Evolutionary conservation across 1,140 invertebrate genomes (phyloP).

Genomic region (Polypedilum pembai): DNA sequence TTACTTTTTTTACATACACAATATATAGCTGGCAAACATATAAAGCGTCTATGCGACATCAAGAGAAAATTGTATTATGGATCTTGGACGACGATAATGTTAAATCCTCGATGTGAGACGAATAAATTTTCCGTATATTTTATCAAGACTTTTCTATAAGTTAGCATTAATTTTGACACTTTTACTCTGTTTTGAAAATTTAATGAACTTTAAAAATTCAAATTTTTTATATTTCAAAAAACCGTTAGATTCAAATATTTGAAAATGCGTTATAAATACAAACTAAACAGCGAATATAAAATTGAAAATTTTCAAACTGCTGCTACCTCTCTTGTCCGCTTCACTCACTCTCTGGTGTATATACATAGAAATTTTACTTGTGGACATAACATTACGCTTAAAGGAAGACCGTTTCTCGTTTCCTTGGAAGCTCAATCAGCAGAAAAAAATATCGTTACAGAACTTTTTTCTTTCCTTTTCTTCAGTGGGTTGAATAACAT

Average conservation of each 20-base stretch:
- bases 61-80: conserved; percentile 25
- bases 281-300: too few relatives aligned
- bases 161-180: neutral
- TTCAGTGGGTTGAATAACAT: conserved; percentile 26
- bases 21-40: neutral
- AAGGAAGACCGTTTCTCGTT: conserved; percentile 16
- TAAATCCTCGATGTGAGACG: conserved; percentile 27
- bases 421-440: conserved; percentile 23
- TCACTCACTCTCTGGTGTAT: too few relatives aligned
- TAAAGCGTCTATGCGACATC: neutral
- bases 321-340: too few relatives aligned
- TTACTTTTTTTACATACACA: neutral
- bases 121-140: conserved; percentile 21
- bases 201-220: neutral
- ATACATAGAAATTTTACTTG: neutral
- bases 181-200: neutral
- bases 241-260: too few relatives aligned
- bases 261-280: too few relatives aligned
- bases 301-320: too few relatives aligned
- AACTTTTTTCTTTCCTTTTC: neutral
- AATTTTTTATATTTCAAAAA: too few relatives aligned
- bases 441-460: conserved; percentile 22
- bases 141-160: neutral
- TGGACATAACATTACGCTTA: conserved; percentile 26
- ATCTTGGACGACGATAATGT: conserved; percentile 27